These are phyloP conservation scores for Pagetopsis macropterus DNA, from an alignment of 2,797 vertebrate species.

Conservation along the genomic window DNA sequence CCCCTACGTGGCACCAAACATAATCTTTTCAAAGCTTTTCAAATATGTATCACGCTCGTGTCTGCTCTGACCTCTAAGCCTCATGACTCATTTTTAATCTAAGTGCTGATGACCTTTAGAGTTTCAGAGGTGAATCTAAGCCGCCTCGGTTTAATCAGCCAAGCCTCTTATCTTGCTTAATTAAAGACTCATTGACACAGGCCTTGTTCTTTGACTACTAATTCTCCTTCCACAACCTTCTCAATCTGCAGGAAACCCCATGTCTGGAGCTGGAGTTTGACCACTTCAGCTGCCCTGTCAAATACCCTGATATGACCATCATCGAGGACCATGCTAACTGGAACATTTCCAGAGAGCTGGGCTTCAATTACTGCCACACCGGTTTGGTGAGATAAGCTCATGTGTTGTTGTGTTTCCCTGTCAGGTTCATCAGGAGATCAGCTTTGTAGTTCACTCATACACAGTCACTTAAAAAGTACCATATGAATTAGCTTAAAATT, in stretches of 20 bases:
- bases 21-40: slow-evolving; percentile 8
- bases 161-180: slow-evolving; percentile 62
- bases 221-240: slow-evolving; percentile 15
- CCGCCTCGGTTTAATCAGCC: slow-evolving; percentile 40
- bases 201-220: slow-evolving; percentile 45
- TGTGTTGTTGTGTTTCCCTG: not conserved
- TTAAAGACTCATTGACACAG: slow-evolving; percentile 56
- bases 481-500: no score
- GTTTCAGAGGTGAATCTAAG: slow-evolving; percentile 48
- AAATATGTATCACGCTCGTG: slow-evolving; percentile 7
- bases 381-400: slow-evolving; percentile 85
- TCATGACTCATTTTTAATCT: slow-evolving; percentile 34
- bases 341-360: slow-evolving; percentile 95
- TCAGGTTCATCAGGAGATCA: not conserved
- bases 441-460: not conserved
- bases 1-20: not conserved
- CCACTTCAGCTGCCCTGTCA: slow-evolving; percentile 96
- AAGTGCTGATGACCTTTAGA: slow-evolving; percentile 31
- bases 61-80: slow-evolving; percentile 40
- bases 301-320: slow-evolving; percentile 94
- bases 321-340: slow-evolving; percentile 97
- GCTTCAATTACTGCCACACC: slow-evolving; percentile 94
- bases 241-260: slow-evolving; percentile 90
- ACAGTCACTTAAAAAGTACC: not conserved
- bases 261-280: slow-evolving; percentile 98